These are phyloP conservation scores for Zaprionus nigranus DNA, from an alignment of 1,140 invertebrate species.

Conservation along the genomic window DNA sequence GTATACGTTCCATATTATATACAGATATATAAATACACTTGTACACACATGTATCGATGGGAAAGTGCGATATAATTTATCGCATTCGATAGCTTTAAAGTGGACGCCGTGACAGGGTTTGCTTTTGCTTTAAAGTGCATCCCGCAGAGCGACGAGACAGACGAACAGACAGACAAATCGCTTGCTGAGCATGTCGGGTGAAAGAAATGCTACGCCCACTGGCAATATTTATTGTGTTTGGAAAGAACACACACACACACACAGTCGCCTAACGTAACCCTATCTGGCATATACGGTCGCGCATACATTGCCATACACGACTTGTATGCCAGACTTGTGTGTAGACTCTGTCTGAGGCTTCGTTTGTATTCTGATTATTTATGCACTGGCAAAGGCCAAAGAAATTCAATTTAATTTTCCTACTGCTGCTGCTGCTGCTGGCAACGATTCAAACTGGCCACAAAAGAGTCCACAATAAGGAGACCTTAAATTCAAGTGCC, in stretches of 20 bases:
- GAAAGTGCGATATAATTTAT: conserved; percentile 62
- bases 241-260: conserved; percentile 18
- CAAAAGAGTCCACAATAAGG: conserved; percentile 26
- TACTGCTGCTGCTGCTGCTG: neutral
- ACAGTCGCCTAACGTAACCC: conserved; percentile 52
- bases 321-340: conserved; percentile 1
- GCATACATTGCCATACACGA: conserved; percentile 5
- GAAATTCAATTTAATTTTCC: conserved; percentile 59
- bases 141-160: conserved; percentile 12
- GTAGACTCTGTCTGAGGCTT: neutral
- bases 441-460: conserved; percentile 45
- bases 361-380: conserved; percentile 61
- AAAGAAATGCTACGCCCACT: conserved; percentile 53
- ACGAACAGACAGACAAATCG: conserved; percentile 47
- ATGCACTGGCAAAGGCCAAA: conserved; percentile 38
- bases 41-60: neutral
- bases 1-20: conserved; percentile 2
- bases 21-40: neutral
- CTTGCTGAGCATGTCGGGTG: neutral
- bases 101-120: conserved; percentile 25
- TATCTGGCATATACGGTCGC: neutral
- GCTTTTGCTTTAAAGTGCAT: conserved; percentile 56
- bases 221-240: conserved; percentile 69
- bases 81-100: conserved; percentile 60
- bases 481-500: conserved; percentile 43